phyloP scores from a whole-genome alignment of 2,888 invertebrate species.

The Baccha elongata region DNA sequence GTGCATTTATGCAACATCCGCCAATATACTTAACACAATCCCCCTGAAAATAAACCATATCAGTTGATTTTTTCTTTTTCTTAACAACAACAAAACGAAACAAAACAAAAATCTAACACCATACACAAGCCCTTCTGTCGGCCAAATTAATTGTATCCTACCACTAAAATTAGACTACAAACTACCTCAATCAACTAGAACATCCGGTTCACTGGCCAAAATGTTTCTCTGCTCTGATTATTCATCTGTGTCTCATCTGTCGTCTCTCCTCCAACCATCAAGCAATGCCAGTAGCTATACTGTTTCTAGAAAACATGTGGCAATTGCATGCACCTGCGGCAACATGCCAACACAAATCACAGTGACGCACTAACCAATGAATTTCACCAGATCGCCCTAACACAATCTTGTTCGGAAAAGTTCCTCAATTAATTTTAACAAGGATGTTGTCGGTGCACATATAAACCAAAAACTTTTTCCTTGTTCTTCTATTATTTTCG shows the following conservation, averaged over 20 bases:
- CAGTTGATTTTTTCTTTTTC: no score
- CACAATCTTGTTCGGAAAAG: conserved; percentile 62
- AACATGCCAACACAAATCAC: conserved; percentile 51
- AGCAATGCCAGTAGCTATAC: not conserved
- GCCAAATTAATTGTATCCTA: conserved; percentile 12
- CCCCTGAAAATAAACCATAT: no score
- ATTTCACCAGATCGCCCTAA: conserved; percentile 48
- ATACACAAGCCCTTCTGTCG: not conserved
- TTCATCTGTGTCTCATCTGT: not conserved
- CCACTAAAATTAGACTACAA: conserved; percentile 23
- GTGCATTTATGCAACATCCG: no score
- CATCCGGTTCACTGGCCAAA: conserved; percentile 17
- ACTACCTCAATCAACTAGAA: conserved; percentile 21
- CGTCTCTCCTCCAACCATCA: not conserved
- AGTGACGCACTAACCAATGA: conserved; percentile 56
- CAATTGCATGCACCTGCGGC: conserved; percentile 57
- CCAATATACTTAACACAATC: no score
- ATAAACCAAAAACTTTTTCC: conserved; percentile 51
- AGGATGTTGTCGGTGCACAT: conserved; percentile 46
- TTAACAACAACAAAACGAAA: no score
- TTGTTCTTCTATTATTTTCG: conserved; percentile 7
- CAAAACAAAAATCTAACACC: not conserved
- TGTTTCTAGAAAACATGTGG: conserved; percentile 40
- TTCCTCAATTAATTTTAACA: conserved; percentile 71
- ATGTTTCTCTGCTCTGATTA: conserved; percentile 18